Conservation (phyloP, 2,797 vertebrate species). For the Antennarius maculatus region DNA sequence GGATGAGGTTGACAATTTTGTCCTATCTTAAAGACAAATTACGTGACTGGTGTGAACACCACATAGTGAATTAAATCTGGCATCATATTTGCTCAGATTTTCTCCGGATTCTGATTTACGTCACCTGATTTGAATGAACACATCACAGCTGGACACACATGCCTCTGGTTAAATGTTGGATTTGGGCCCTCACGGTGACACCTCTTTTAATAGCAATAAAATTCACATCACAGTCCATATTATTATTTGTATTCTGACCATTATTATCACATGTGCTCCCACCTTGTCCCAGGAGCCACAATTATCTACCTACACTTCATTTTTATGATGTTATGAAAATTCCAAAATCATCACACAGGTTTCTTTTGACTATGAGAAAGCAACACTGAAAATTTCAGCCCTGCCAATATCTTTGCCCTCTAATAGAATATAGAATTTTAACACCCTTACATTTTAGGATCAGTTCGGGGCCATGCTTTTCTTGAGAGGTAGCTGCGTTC, state of each 20-base stretch:
- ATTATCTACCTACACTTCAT: not conserved
- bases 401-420: not conserved
- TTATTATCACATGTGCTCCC: constrained; percentile 1
- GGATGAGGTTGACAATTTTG: constrained; percentile 10
- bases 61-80: not conserved
- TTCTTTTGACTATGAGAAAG: not conserved
- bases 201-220: not conserved
- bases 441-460: not conserved
- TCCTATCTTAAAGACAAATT: constrained; percentile 35
- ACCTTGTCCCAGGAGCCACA: not conserved
- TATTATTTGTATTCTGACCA: not conserved
- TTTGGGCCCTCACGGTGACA: not conserved
- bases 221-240: not conserved
- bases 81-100: constrained; percentile 17
- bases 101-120: constrained; percentile 1
- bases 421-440: not conserved
- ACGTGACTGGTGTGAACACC: not conserved
- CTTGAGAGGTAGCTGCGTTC: too few relatives aligned
- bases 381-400: too few relatives aligned
- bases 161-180: not conserved
- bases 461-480: too few relatives aligned
- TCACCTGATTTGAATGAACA: not conserved
- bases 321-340: not conserved
- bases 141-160: not conserved
- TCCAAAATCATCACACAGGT: not conserved